Conservation (phyloP, 1,140 invertebrate species). For the Pogonus chalceus region DNA sequence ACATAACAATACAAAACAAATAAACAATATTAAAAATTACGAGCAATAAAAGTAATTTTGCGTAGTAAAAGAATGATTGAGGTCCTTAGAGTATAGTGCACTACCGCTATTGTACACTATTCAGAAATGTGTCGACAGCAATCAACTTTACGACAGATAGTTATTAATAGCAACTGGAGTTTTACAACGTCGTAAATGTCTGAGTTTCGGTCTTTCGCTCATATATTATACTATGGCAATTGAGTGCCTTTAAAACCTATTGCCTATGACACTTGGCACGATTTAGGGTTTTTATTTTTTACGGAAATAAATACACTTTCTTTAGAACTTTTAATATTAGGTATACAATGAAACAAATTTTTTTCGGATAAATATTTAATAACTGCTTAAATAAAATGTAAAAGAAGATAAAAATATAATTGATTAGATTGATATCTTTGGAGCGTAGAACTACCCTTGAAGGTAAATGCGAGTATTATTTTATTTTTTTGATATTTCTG, state of each 20-base stretch:
- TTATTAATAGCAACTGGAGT: constrained; percentile 31
- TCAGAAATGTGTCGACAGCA: constrained; percentile 26
- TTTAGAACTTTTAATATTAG: too few species aligned
- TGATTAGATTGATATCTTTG: too few species aligned
- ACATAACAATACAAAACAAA: not conserved
- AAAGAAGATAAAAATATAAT: too few species aligned
- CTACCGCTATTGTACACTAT: not conserved
- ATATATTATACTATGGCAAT: constrained; percentile 9
- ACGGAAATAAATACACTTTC: too few species aligned
- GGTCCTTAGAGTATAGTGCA: constrained; percentile 10
- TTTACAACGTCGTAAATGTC: constrained; percentile 30
- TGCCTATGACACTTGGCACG: constrained; percentile 1
- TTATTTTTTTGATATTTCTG: too few species aligned
- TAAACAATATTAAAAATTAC: constrained; percentile 26
- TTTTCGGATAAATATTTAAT: too few species aligned
- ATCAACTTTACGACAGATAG: constrained; percentile 31
- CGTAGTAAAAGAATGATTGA: constrained; percentile 20
- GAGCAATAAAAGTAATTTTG: constrained; percentile 26
- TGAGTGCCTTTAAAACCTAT: not conserved
- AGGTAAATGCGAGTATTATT: too few species aligned
- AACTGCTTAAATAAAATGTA: too few species aligned
- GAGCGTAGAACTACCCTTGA: too few species aligned
- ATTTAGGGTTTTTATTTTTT: constrained; percentile 13
- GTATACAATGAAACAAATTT: too few species aligned
- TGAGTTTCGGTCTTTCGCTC: constrained; percentile 17